These are phyloP conservation scores for Anaspis maculata DNA, from an alignment of 2,888 invertebrate species.

Conservation along the genomic window DNA sequence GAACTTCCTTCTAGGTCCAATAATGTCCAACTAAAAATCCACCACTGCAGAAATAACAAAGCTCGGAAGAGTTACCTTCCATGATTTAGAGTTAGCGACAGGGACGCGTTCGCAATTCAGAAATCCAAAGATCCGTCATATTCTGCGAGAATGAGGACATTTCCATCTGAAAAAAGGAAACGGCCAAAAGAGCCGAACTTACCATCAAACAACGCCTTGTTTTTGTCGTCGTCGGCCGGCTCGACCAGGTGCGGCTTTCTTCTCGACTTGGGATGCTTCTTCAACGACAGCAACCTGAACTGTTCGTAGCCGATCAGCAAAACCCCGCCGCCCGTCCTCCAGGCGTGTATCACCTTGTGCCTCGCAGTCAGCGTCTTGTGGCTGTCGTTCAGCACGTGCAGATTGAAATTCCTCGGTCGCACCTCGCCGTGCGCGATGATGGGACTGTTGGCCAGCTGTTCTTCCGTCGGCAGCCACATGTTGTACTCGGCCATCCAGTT, in stretches of 20 bases:
- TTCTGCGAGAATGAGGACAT: too few relatives aligned
- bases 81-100: too few relatives aligned
- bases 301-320: constrained; percentile 95
- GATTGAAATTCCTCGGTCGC: constrained; percentile 71
- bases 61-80: too few relatives aligned
- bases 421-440: constrained; percentile 58
- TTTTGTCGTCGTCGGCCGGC: constrained; percentile 48
- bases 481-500: constrained; percentile 98
- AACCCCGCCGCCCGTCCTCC: constrained; percentile 85
- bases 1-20: too few relatives aligned
- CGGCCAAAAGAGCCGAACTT: too few relatives aligned
- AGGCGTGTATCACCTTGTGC: constrained; percentile 77
- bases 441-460: constrained; percentile 30
- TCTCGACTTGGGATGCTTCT: constrained; percentile 58
- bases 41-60: too few relatives aligned
- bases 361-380: constrained; percentile 86
- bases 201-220: constrained; percentile 71
- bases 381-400: constrained; percentile 88
- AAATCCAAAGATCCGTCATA: too few relatives aligned
- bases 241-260: constrained; percentile 48
- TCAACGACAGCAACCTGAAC: constrained; percentile 81
- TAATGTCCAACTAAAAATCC: too few relatives aligned
- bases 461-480: constrained; percentile 79
- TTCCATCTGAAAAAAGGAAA: too few relatives aligned
- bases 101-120: too few relatives aligned